phyloP scores from a whole-genome alignment of 2,113 vertebrate species.

The Ammospiza nelsoni region DNA sequence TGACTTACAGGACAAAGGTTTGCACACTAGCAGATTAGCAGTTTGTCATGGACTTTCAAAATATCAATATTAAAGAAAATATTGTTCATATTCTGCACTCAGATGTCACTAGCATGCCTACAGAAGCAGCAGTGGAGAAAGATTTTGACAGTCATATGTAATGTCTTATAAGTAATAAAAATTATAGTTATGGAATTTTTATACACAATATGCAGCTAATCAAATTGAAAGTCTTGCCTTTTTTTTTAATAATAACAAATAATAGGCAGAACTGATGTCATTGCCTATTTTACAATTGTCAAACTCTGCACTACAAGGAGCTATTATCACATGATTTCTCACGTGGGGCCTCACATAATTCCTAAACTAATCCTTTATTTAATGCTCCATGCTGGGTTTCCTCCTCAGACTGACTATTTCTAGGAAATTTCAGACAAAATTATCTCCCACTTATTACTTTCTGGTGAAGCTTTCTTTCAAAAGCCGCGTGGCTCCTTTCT shows the following conservation, averaged over 20 bases:
- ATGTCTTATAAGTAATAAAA: neutral
- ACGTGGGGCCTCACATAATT: neutral
- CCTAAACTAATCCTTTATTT: neutral
- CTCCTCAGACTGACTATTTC: neutral
- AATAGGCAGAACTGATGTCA: neutral
- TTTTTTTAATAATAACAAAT: neutral
- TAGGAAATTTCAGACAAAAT: neutral
- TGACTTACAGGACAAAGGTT: neutral
- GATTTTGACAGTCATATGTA: neutral
- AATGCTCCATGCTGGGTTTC: neutral
- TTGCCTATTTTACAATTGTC: neutral
- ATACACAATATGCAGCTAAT: neutral
- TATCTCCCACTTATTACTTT: neutral
- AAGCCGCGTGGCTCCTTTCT: neutral
- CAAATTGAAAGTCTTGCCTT: neutral
- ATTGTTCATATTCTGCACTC: neutral
- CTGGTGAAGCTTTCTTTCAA: neutral
- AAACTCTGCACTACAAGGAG: neutral
- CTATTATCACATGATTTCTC: neutral
- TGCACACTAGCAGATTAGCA: neutral
- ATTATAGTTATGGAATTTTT: neutral
- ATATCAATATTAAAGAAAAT: neutral
- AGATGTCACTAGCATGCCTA: neutral
- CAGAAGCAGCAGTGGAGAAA: neutral
- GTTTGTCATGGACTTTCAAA: neutral